Percentiles rank a stretch among this genome's conserved stretches.
phyloP scores from a whole-genome alignment of 2,113 vertebrate genomes.

The Alces alces region DNA sequence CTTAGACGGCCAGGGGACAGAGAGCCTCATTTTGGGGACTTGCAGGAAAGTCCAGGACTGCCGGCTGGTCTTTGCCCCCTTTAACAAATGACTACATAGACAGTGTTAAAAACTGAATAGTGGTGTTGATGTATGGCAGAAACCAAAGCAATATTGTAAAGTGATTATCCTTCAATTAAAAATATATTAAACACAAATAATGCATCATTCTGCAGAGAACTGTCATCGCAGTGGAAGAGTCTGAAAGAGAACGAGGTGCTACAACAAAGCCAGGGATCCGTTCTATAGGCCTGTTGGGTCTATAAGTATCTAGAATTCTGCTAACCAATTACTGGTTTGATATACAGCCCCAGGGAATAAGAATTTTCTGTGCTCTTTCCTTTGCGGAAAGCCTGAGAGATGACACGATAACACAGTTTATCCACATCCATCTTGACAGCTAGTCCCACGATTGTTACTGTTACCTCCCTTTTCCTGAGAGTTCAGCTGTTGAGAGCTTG shows the following conservation, averaged over 20 bases:
- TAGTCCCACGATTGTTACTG: not conserved
- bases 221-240: not conserved
- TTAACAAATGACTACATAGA: not conserved
- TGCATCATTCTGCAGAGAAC: not conserved
- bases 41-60: not conserved
- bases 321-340: not conserved
- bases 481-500: not conserved
- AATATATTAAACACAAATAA: not conserved
- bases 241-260: not conserved
- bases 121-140: not conserved
- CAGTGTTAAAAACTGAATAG: not conserved
- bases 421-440: not conserved
- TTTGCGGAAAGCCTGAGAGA: not conserved
- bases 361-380: not conserved
- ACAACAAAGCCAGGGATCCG: not conserved
- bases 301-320: not conserved
- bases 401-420: not conserved
- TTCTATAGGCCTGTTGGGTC: not conserved
- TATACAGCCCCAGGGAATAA: not conserved
- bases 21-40: not conserved
- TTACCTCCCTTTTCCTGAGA: not conserved
- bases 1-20: not conserved
- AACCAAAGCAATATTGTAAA: not conserved
- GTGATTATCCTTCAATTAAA: not conserved
- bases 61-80: not conserved